Evolutionary conservation across 2,113 vertebrate species (phyloP).

Genomic region (Chaetorhynchus papuensis): DNA sequence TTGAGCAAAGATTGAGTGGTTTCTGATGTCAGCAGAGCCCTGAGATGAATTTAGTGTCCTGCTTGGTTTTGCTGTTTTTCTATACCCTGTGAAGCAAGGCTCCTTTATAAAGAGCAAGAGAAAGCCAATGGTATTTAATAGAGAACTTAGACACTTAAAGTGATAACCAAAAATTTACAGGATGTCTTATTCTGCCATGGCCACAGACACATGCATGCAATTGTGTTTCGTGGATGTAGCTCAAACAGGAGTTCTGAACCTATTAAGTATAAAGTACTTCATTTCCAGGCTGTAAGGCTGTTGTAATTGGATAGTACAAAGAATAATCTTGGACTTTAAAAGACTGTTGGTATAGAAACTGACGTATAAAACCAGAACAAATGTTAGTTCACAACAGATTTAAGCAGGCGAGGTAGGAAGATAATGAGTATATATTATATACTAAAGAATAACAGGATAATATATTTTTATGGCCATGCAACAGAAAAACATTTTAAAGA

Average conservation of each 20-base stretch:
- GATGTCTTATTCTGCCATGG: background rate
- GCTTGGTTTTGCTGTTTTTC: background rate
- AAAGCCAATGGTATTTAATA: background rate
- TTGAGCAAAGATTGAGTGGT: background rate
- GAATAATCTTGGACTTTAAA: background rate
- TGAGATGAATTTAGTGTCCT: background rate
- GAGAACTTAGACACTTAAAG: background rate
- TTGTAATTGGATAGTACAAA: background rate
- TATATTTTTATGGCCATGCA: background rate
- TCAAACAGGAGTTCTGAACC: background rate
- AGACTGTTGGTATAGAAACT: background rate
- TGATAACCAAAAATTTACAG: background rate
- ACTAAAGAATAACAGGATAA: background rate
- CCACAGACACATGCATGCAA: background rate
- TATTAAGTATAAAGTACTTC: background rate
- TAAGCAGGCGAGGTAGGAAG: background rate
- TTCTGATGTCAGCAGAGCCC: conserved; percentile 12
- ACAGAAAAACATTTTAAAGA: background rate
- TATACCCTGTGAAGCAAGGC: background rate
- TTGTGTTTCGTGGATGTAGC: background rate
- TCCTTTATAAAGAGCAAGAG: background rate
- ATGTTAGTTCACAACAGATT: background rate
- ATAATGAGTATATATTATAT: background rate
- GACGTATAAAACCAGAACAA: background rate
- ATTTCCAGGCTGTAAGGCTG: background rate